These are phyloP conservation scores for Glyptemys insculpta DNA, from an alignment of 2,797 vertebrate genomes.

Conservation along the genomic window DNA sequence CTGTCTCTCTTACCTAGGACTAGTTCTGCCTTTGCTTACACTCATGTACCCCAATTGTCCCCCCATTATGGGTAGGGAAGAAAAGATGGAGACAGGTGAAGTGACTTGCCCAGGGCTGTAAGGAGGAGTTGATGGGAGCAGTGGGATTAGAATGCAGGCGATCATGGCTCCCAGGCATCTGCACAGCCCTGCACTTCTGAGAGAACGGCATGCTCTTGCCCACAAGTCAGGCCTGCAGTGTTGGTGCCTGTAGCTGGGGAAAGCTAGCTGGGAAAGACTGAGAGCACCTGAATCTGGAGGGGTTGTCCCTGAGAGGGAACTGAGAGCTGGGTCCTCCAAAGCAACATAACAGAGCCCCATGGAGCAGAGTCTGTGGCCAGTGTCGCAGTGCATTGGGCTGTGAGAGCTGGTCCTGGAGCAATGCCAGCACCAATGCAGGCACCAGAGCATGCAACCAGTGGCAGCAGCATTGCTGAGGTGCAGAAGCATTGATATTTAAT, in stretches of 20 bases:
- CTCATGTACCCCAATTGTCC: background rate
- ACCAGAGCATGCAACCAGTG: background rate
- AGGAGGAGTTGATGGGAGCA: background rate
- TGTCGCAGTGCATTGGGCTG: fast-evolving
- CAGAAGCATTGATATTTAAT: background rate
- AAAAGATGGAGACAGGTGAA: background rate
- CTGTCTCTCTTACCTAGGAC: background rate
- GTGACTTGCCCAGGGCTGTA: background rate
- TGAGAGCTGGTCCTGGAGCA: background rate
- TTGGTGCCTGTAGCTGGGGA: background rate
- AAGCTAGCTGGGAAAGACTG: background rate
- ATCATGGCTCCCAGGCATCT: background rate
- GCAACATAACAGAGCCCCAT: background rate
- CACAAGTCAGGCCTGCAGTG: background rate
- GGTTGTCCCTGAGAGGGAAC: background rate
- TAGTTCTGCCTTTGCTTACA: background rate
- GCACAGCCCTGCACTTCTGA: background rate
- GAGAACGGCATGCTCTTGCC: too few species aligned
- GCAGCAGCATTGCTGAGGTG: background rate
- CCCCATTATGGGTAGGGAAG: background rate
- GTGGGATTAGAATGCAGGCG: background rate
- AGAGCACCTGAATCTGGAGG: background rate
- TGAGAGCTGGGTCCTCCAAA: background rate
- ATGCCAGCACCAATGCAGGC: background rate
- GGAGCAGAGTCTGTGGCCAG: background rate